Conservation (phyloP, 2,888 invertebrate genomes). For the Lordiphosa andalusiaca region DNA sequence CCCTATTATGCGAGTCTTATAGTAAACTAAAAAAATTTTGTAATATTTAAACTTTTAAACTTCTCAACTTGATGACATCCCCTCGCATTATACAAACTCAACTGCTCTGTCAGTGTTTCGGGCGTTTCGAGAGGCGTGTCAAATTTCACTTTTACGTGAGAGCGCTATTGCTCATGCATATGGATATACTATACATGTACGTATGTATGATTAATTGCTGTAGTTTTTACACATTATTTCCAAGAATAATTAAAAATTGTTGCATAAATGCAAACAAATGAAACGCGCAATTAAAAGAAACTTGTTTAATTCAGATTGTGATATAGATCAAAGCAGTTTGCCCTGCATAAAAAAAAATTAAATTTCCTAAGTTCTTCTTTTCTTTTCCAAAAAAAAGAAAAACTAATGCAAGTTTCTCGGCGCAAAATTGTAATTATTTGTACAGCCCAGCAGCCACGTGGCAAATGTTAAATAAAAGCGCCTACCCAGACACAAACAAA, state of each 20-base stretch:
- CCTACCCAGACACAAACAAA: conserved; percentile 17
- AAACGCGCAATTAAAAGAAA: conserved; percentile 20
- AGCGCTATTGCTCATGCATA: conserved; percentile 15
- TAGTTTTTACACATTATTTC: conserved; percentile 19
- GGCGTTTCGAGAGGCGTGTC: conserved; percentile 15
- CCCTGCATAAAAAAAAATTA: too few relatives aligned
- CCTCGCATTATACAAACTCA: conserved; percentile 7
- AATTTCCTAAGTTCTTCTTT: not conserved
- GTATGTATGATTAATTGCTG: conserved; percentile 29
- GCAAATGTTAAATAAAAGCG: conserved; percentile 39
- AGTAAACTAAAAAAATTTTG: too few relatives aligned
- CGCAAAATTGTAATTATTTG: conserved; percentile 50
- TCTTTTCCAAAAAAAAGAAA: too few relatives aligned
- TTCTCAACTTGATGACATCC: not conserved
- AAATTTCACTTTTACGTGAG: conserved; percentile 17
- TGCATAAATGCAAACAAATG: conserved; percentile 12
- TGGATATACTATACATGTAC: not conserved
- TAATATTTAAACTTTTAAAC: too few relatives aligned
- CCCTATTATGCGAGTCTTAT: too few relatives aligned
- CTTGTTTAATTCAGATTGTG: too few relatives aligned
- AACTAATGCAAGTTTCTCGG: too few relatives aligned
- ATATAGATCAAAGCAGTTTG: too few relatives aligned
- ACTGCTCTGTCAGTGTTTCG: not conserved
- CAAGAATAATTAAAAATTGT: conserved; percentile 16
- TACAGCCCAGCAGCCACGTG: conserved; percentile 47